Evolutionary conservation across 2,797 vertebrate genomes (phyloP), one percentile per base, ranked within the genome.

Genomic region (Lagocephalus sceleratus): DNA sequence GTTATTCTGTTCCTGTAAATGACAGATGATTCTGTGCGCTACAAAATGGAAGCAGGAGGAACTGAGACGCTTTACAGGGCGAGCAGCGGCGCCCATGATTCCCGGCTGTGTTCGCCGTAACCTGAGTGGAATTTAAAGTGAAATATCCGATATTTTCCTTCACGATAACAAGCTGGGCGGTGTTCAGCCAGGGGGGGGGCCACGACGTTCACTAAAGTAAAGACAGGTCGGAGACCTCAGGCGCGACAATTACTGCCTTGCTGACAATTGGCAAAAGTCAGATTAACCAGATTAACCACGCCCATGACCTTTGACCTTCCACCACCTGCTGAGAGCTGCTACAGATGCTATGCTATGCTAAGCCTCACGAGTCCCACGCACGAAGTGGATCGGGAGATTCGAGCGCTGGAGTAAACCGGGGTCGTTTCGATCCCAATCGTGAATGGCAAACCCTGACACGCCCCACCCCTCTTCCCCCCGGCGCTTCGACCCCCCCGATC

Each of bases 381-480:
- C n/a, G n/a, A n/a, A n/a, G n/a, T n/a, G n/a, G n/a, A n/a, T n/a
- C n/a, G n/a, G n/a, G n/a, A n/a, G n/a, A n/a, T n/a, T n/a, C n/a
- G n/a, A n/a, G n/a, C n/a, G 25, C 29, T 29, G 29, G 23, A 25
- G 23, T 7, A 14, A 35, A 35, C 32, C 12, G 45, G 26, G 54
- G 25, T 42, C 45, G 10, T 38, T 22, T 1, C 20, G n/a, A 50
- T 14, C n/a, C n/a, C n/a, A n/a, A n/a, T n/a, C n/a, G 2, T 12
- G 42, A 32, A 45, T 19, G 29, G 10, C 32, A 83, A 82, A 77
- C 61, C 47, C 40, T 52, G 51, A n/a, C n/a, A n/a, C n/a, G n/a
- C n/a, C n/a, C n/a, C n/a, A n/a, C n/a, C n/a, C 48, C 64, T 62
- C 60, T 66, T 66, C 64, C 64, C 54, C 88, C 85, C 88, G 86